Evolutionary conservation across 2,113 vertebrate genomes (phyloP), one percentile per base, ranked within the genome.

Genomic region (Mohoua ochrocephala): DNA sequence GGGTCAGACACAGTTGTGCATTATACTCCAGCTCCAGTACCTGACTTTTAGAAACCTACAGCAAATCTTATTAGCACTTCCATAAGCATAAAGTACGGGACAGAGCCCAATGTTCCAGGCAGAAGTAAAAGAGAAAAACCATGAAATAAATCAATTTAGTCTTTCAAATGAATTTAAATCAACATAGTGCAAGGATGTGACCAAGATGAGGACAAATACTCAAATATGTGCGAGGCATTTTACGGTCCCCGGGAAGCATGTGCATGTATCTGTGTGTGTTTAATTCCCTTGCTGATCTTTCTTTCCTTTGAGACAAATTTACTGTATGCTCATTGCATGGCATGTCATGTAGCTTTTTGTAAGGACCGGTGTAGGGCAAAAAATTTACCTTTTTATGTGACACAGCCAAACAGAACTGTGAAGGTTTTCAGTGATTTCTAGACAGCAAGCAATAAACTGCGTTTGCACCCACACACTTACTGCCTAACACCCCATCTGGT

Each of bases 401-500:
- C 93, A 95, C 73, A 94, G 94, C 88, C 96, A 94, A 95, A 95
- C 93, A 95, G 96, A 97, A 97, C 94, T 96, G 97, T 97, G 91
- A 97, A 97, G 97, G 95, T 97, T 97, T 98, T 94, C 97, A 97
- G 97, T 97, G 97, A 97, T 98, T 98, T 98, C 96, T 96, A 98
- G 98, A 98, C 97, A 97, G 97, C 96, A 97, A 98, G 97, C 97
- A 98, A 98, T 98, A 98, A 97, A 97, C 96, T 95, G 97, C 96
- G 94, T 98, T 98, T 99, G 98, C 98, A 98, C 98, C 96, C 96
- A 98, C 98, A 98, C 98, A 98, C 98, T 98, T 98, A 98, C 97
- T 97, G 98, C 98, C 98, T 99, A 99, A 99, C 98, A 99, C 98
- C 98, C 99, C 98, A 99, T 99, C 99, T 99, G 99, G 98, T 99